Evolutionary conservation across 2,888 invertebrate species (phyloP), one percentile per base, ranked within the genome.

Genomic region (Sinelater perroti): DNA sequence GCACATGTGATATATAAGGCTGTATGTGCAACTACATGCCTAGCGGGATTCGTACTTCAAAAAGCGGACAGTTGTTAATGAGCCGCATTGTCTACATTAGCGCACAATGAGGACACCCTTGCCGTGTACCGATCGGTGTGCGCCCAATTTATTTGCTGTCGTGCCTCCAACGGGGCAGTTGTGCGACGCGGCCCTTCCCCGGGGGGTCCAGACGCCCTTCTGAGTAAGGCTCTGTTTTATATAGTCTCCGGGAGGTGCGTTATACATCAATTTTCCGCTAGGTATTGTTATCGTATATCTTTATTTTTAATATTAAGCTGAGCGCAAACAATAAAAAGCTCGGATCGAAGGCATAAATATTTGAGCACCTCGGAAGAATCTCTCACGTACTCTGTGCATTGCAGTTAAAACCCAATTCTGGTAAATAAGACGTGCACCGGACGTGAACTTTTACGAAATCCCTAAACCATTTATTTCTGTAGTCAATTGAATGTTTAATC

Each of bases 61-160:
- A 10, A 36, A 20, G 17, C 28, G 28, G 38, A 50, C 50, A 38
- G 50, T 50, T 36, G 50, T 50, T 38, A 38, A 50, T 38, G 36
- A 10, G 50, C 11, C 20, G 50, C 50, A 38, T 50, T 50, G 50
- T 50, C 38, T 38, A 50, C 28, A 50, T 21, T 24, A 10, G 47
- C 33, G 33, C 31, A 52, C 18, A 52, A 42, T 31, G 36, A 52
- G 51, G 28, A 45, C 65, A 65, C 61, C 65, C 65, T 61, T 65
- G 61, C 55, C 51, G 58, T 51, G 56, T 42, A 49, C 40, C 50
- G 49, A 63, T 61, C 56, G 54, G 57, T 56, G n/a, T n/a, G n/a
- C n/a, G 56, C 55, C 57, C 63, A 62, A 67, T 67, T 62, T 64
- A 67, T 67, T 64, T 62, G 55, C 62, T 67, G 67, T 67, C 65